These are phyloP conservation scores for Salarias fasciatus DNA, from an alignment of 2,797 vertebrate species.

Conservation along the genomic window DNA sequence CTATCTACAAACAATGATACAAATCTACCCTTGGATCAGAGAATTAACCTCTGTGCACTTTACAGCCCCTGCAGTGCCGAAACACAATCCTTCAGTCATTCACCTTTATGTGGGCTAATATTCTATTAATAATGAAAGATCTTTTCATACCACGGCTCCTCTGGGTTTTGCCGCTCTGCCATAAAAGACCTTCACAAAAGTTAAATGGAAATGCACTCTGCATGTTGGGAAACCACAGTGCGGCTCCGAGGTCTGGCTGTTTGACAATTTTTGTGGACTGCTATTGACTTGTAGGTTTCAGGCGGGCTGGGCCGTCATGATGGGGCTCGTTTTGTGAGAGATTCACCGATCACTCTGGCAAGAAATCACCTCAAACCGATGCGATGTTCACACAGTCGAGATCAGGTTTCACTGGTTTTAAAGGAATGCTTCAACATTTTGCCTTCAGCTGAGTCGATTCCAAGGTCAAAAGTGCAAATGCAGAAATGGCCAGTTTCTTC, in stretches of 20 bases:
- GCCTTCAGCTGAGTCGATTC: no score
- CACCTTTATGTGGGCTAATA: constrained; percentile 78
- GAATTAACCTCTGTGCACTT: constrained; percentile 82
- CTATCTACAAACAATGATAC: constrained; percentile 83
- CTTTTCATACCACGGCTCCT: constrained; percentile 65
- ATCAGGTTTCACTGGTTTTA: no score
- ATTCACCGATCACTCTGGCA: constrained; percentile 20
- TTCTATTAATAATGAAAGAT: constrained; percentile 81
- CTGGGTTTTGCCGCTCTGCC: constrained; percentile 64
- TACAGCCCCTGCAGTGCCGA: constrained; percentile 74
- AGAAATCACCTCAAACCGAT: background rate
- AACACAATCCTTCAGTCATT: constrained; percentile 76
- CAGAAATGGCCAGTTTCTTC: no score
- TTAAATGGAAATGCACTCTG: constrained; percentile 56
- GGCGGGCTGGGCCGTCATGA: constrained; percentile 13
- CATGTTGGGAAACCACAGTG: constrained; percentile 51
- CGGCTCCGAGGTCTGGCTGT: constrained; percentile 40
- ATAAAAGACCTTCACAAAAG: constrained; percentile 67
- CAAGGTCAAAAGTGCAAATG: no score
- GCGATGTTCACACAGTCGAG: no score
- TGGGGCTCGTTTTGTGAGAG: constrained; percentile 20
- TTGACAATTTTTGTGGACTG: constrained; percentile 41
- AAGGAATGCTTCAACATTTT: no score
- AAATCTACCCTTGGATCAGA: constrained; percentile 84
- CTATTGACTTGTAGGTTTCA: constrained; percentile 30